Conservation (phyloP, 2,113 vertebrate genomes). For the Tylochromis polylepis region DNA sequence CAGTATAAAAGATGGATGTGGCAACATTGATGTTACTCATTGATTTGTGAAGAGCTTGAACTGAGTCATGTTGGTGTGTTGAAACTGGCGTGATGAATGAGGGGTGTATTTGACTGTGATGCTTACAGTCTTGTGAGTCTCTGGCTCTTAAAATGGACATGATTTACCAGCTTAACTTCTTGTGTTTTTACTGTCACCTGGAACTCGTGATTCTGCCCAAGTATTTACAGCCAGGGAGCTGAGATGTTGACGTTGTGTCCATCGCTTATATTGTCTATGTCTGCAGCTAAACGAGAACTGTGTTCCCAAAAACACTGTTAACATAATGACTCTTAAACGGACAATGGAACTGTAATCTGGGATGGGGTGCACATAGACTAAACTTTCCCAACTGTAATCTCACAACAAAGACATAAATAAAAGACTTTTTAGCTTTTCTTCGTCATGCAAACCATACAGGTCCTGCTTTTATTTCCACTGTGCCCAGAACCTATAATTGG, state of each 20-base stretch:
- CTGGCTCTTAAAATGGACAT: background rate
- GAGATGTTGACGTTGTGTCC: background rate
- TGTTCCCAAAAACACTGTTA: background rate
- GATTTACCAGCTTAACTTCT: background rate
- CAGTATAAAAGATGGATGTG: background rate
- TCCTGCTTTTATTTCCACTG: background rate
- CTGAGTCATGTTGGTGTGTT: background rate
- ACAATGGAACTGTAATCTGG: background rate
- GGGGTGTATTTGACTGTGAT: rapidly evolving
- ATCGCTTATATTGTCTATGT: rapidly evolving
- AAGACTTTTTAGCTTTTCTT: background rate
- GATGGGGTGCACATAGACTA: background rate
- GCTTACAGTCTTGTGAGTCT: background rate
- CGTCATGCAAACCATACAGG: background rate
- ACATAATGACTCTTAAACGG: background rate
- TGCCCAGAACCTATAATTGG: background rate
- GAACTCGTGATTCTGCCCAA: background rate
- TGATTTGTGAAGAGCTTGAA: background rate
- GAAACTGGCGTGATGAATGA: rapidly evolving
- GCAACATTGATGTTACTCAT: background rate
- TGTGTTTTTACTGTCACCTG: background rate
- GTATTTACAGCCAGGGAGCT: background rate
- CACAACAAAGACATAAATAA: background rate
- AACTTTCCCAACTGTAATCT: background rate
- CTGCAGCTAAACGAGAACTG: background rate